Evolutionary conservation across 2,797 vertebrate genomes (phyloP).

Genomic region (Pygocentrus nattereri): DNA sequence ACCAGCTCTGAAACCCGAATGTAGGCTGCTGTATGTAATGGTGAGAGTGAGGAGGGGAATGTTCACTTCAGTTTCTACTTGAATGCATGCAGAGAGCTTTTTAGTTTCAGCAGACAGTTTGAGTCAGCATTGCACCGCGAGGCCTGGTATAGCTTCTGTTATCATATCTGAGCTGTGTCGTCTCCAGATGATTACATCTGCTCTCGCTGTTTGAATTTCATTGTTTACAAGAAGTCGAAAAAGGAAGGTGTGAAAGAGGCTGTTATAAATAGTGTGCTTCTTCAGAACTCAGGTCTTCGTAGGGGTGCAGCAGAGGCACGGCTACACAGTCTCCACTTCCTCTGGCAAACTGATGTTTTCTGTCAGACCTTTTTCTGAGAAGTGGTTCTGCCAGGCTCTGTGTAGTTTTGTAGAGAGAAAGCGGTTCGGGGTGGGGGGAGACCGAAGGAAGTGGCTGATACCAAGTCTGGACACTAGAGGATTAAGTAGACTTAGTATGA

Average conservation of each 20-base stretch:
- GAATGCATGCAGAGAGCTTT: not conserved
- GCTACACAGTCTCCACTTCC: conserved; percentile 9
- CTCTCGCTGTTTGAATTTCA: not conserved
- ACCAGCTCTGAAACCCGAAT: not conserved
- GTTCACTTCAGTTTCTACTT: not conserved
- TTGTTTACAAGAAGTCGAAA: conserved; percentile 41
- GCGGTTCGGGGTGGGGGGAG: not conserved
- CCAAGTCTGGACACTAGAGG: conserved; percentile 29
- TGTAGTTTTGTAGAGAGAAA: not conserved
- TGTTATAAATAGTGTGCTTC: conserved; percentile 50
- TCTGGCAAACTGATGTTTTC: conserved; percentile 32
- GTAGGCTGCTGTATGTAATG: not conserved
- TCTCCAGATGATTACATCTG: conserved; percentile 26
- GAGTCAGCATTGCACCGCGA: not conserved
- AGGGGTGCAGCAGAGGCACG: not conserved
- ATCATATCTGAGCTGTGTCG: not conserved
- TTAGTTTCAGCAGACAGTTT: not conserved
- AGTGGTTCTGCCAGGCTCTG: conserved; percentile 10
- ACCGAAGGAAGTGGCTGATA: conserved; percentile 4
- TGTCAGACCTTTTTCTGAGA: conserved; percentile 27
- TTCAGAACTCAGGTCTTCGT: conserved; percentile 37
- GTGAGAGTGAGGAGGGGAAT: not conserved
- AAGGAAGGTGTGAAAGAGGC: conserved; percentile 53
- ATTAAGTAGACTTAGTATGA: conserved; percentile 37
- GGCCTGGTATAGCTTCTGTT: not conserved